These are phyloP conservation scores for Himantopus leucocephalus DNA, from an alignment of 2,113 vertebrate species.

Conservation along the genomic window DNA sequence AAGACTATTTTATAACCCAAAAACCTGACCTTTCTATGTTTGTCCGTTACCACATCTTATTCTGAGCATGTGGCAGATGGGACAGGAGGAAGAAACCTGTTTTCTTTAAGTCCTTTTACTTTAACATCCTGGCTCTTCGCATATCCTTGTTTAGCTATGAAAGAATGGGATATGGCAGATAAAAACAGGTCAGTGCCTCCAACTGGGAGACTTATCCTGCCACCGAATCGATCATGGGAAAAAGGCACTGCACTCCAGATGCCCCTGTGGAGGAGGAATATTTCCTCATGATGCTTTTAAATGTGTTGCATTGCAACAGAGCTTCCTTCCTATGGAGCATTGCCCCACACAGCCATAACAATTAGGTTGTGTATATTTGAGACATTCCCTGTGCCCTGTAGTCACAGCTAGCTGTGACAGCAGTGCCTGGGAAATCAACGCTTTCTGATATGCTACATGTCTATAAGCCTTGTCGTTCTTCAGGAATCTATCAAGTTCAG, in stretches of 20 bases:
- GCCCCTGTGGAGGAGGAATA: neutral
- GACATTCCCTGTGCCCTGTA: neutral
- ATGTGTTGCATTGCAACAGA: neutral
- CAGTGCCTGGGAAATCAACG: neutral
- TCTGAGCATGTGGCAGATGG: neutral
- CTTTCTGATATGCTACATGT: neutral
- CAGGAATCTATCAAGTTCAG: neutral
- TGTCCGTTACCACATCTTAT: neutral
- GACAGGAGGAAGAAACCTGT: conserved; percentile 10
- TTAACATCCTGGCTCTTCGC: neutral
- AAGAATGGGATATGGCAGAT: neutral
- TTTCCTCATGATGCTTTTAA: neutral
- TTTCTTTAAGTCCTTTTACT: neutral
- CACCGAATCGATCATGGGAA: neutral
- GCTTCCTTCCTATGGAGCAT: neutral
- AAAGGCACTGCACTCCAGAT: neutral
- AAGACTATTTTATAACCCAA: neutral
- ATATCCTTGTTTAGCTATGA: conserved; percentile 26
- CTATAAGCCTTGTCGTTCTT: neutral
- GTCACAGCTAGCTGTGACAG: neutral
- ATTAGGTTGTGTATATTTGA: neutral
- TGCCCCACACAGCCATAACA: neutral
- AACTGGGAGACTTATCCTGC: neutral
- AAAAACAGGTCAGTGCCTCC: neutral
- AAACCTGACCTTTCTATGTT: conserved; percentile 31